Evolutionary conservation across 2,113 vertebrate species (phyloP).

Genomic region (Cyrtonyx montezumae): DNA sequence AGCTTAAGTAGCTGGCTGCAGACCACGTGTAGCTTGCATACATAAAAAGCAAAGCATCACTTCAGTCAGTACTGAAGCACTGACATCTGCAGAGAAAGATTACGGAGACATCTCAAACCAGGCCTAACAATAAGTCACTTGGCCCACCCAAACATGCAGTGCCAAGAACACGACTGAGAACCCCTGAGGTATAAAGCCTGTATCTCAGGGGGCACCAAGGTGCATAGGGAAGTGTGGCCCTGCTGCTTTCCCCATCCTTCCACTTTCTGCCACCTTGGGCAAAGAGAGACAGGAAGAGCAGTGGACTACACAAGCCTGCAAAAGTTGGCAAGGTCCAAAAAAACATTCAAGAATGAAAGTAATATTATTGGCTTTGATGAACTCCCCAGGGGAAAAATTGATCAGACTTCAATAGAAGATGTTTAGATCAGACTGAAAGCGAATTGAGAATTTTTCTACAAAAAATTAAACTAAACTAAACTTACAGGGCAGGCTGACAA

Average conservation of each 20-base stretch:
- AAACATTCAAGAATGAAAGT: neutral
- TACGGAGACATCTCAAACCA: neutral
- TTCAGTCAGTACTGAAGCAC: slow-evolving; percentile 4
- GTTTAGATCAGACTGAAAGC: neutral
- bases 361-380: neutral
- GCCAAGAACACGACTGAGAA: neutral
- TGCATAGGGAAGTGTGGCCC: fast-evolving
- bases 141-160: fast-evolving
- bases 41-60: slow-evolving; percentile 13
- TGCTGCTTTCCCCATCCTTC: neutral
- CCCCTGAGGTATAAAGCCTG: neutral
- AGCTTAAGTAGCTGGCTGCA: slow-evolving; percentile 30
- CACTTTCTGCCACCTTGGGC: neutral
- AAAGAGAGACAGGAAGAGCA: neutral
- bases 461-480: no score
- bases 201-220: neutral
- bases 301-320: neutral
- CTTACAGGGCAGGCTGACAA: neutral
- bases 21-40: slow-evolving; percentile 7
- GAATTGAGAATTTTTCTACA: neutral
- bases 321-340: neutral
- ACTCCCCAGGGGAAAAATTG: neutral
- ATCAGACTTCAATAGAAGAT: neutral
- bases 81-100: slow-evolving; percentile 22
- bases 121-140: neutral